Base-by-base conservation (phyloP, 1,140 invertebrate species). In the Drosophila nigrodunni region DNA sequence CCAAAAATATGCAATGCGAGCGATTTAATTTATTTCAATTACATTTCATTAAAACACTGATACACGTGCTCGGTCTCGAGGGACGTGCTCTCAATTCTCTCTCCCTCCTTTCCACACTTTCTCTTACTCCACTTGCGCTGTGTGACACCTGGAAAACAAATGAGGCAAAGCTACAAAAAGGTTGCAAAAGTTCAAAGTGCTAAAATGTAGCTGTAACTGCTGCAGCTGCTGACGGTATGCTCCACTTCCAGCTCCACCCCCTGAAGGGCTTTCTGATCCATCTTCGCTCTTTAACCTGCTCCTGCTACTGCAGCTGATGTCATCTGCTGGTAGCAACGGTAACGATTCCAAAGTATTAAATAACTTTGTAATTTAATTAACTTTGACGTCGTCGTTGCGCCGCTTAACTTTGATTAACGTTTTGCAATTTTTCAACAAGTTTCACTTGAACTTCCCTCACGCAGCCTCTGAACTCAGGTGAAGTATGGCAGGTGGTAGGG, bases 291-390 rank as follows among this genome's bases (percentile, higher is more conserved):
- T 30, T 30, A 30, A 30, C 25, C 25, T 13, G 15, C 43, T 62
- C 41, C 11, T 55, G 50, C 46, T 64, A 47, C 25, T 57, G 54
- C 37, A 25, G 47, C 13, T 64, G 61, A 35, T 30, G 25, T 47
- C 46, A 35, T 13, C 54, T 39, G 55, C 25, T 61, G 25, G 47
- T 62, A 21, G 57, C 41, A 75, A 76, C 82, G 71, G 74, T 64
- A 78, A 72, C 78, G 72, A 79, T 88, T 81, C 78, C 72, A 89
- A 81, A 85, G 85, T 89, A 89, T 89, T 89, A 89, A 89, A 89
- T 89, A 89, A 89, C 85, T 88, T 88, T 89, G 85, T 89, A 89
- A 89, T 89, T 89, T 89, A 89, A 89, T 89, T 89, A 88, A 89
- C 86, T 89, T 89, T 89, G 85, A 89, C 80, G 85, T 78, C 74